Evolutionary conservation across 2,113 vertebrate genomes (phyloP).

Genomic region (Sclerurus mexicanus): DNA sequence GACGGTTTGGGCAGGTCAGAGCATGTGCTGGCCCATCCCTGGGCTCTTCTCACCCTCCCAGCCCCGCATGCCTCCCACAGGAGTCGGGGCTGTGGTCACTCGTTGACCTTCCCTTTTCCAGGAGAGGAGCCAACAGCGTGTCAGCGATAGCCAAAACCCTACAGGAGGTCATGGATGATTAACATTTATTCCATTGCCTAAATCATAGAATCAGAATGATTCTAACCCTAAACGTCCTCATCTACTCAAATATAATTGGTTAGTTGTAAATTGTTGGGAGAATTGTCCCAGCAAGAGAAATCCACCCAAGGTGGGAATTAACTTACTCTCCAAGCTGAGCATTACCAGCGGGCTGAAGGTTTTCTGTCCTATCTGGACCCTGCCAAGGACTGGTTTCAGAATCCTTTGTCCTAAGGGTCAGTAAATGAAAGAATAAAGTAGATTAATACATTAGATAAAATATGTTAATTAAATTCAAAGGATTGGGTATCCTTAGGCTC

Average conservation of each 20-base stretch:
- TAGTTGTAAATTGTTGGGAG: not conserved
- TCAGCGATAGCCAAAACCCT: not conserved
- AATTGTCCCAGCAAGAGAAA: not conserved
- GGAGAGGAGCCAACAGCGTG: not conserved
- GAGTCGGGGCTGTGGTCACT: not conserved
- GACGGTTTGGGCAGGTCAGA: not conserved
- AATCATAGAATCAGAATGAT: not conserved
- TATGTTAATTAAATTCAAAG: not conserved
- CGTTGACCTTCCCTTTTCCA: constrained; percentile 46
- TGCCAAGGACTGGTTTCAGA: constrained; percentile 65
- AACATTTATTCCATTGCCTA: constrained; percentile 48
- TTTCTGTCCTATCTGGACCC: constrained; percentile 67
- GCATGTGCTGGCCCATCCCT: not conserved
- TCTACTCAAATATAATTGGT: not conserved
- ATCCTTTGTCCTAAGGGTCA: constrained; percentile 56
- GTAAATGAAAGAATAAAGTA: not conserved
- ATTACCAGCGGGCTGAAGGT: constrained; percentile 23
- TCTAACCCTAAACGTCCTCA: not conserved
- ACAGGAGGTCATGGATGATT: not conserved
- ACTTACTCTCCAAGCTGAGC: constrained; percentile 73
- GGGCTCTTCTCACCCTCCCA: not conserved
- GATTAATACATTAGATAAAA: not conserved
- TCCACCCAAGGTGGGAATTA: not conserved
- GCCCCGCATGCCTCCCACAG: fast-evolving
- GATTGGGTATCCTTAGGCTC: not conserved